A percentile compares a stretch with the other conserved stretches of the same genome.
phyloP scores from a whole-genome alignment of 2,113 vertebrate species.

The Eublepharis macularius region DNA sequence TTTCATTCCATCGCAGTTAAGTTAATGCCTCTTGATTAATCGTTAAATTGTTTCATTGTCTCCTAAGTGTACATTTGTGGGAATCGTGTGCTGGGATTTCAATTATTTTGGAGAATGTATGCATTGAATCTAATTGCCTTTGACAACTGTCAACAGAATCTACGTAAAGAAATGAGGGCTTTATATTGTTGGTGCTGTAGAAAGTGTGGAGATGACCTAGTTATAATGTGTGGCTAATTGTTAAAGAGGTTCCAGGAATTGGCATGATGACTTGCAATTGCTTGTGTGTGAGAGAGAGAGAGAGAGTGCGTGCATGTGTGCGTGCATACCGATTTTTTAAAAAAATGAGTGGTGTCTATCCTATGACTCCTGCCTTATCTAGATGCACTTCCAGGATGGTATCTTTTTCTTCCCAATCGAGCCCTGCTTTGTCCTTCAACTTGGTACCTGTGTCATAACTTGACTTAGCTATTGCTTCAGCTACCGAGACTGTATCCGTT shows the following conservation, averaged over 20 bases:
- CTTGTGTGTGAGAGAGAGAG: too few species aligned
- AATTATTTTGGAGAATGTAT: neutral
- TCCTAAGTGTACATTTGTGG: neutral
- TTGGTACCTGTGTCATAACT: neutral
- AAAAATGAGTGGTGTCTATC: neutral
- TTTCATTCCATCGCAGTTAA: neutral
- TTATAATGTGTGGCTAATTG: too few species aligned
- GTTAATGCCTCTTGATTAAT: constrained; percentile 3
- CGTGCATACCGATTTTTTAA: neutral
- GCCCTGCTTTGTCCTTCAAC: neutral
- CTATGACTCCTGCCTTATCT: neutral
- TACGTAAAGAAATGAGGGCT: neutral
- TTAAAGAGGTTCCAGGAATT: too few species aligned
- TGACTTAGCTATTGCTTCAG: neutral
- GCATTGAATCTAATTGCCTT: neutral
- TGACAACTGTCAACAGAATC: neutral
- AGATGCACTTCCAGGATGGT: neutral
- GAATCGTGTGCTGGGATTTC: neutral
- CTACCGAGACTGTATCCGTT: neutral
- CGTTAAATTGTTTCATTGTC: neutral
- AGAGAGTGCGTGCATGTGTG: too few species aligned
- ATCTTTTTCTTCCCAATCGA: neutral
- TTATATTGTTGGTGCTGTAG: too few species aligned
- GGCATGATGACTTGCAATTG: too few species aligned
- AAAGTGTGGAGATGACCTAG: neutral